Evolutionary conservation across 2,113 vertebrate genomes (phyloP).

Genomic region (Rafetus swinhoei): DNA sequence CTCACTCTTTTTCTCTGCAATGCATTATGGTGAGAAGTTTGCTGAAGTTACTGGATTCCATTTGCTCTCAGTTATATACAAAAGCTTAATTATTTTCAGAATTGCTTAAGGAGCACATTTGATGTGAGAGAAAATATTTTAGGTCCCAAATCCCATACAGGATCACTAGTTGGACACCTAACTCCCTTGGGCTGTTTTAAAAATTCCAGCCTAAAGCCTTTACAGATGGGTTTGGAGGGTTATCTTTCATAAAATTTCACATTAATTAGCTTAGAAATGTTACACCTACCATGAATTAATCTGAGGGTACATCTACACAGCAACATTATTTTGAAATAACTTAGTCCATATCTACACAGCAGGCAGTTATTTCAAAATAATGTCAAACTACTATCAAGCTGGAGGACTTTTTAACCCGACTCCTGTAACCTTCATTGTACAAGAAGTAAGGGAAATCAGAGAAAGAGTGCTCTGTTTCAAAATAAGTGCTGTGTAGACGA

Average conservation of each 20-base stretch:
- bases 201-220: background rate
- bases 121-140: background rate
- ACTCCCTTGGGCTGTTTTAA: background rate
- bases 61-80: conserved; percentile 1
- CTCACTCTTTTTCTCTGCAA: background rate
- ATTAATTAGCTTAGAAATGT: background rate
- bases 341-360: too few species aligned
- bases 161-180: background rate
- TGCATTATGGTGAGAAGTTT: background rate
- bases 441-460: too few species aligned
- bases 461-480: too few species aligned
- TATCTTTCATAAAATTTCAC: background rate
- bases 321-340: too few species aligned
- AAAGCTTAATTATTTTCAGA: background rate
- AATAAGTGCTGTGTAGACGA: too few species aligned
- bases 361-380: too few species aligned
- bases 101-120: background rate
- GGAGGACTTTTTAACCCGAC: too few species aligned
- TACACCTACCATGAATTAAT: background rate
- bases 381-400: too few species aligned
- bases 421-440: too few species aligned
- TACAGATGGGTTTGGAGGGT: background rate
- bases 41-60: background rate
- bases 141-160: background rate
- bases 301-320: too few species aligned